Percentiles rank a stretch among this genome's conserved stretches.
Evolutionary conservation across 2,113 vertebrate genomes (phyloP).

Genomic region (Budorcas taxicolor): DNA sequence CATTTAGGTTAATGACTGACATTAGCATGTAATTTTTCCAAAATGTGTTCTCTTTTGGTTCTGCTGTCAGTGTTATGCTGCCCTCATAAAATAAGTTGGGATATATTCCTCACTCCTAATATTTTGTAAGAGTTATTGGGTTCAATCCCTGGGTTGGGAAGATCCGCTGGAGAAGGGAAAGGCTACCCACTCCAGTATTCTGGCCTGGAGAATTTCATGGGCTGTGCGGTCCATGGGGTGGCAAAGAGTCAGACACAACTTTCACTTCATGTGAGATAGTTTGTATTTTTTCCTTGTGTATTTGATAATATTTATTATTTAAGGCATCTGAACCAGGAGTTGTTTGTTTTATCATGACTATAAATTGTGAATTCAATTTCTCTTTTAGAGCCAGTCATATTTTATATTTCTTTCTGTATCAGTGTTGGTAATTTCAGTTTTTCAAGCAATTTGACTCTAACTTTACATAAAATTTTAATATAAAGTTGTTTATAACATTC

Average conservation of each 20-base stretch:
- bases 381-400: neutral
- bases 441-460: neutral
- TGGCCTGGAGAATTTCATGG: neutral
- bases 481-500: neutral
- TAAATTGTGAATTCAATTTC: neutral
- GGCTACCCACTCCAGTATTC: neutral
- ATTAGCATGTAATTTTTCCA: neutral
- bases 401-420: neutral
- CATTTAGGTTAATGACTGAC: neutral
- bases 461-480: neutral
- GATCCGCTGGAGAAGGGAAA: neutral
- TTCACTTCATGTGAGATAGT: neutral
- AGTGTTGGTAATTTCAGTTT: neutral
- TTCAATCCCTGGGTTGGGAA: neutral
- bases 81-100: neutral
- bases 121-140: neutral
- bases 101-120: neutral
- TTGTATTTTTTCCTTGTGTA: neutral
- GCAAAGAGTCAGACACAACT: neutral
- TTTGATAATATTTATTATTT: neutral
- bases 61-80: neutral
- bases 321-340: neutral
- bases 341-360: neutral
- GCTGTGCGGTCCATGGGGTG: neutral
- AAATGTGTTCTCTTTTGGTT: neutral